Conservation (phyloP, 2,888 invertebrate genomes). For the Rhamnusium bicolor region DNA sequence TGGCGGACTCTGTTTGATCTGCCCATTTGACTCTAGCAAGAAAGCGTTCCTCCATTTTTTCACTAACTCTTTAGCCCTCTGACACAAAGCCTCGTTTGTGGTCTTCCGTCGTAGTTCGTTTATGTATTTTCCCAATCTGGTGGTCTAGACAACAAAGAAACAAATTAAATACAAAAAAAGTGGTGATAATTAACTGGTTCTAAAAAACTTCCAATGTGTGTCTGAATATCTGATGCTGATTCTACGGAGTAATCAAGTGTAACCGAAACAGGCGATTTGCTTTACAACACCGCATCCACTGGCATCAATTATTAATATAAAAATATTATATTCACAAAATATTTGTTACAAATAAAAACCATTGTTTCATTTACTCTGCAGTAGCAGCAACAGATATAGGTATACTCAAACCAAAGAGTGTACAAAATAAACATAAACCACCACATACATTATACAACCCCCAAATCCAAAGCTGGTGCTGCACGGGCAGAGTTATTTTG, state of each 20-base stretch:
- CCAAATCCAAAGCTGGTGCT: too few relatives aligned
- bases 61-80: slow-evolving; percentile 92
- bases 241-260: not conserved
- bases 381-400: too few relatives aligned
- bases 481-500: too few relatives aligned
- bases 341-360: too few relatives aligned
- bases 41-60: slow-evolving; percentile 94
- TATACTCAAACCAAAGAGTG: not conserved
- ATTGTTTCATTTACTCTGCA: too few relatives aligned
- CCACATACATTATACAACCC: too few relatives aligned
- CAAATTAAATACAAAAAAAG: slow-evolving; percentile 5
- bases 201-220: not conserved
- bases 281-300: too few relatives aligned
- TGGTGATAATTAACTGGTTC: not conserved
- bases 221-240: too few relatives aligned
- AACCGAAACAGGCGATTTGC: too few relatives aligned
- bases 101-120: slow-evolving; percentile 93
- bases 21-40: slow-evolving; percentile 74
- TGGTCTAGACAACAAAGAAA: slow-evolving; percentile 77
- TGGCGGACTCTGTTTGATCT: slow-evolving; percentile 61
- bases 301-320: too few relatives aligned
- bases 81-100: slow-evolving; percentile 86
- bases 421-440: too few relatives aligned
- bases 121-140: slow-evolving; percentile 93
- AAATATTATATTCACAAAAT: too few relatives aligned